Evolutionary conservation across 2,797 vertebrate genomes (phyloP), one percentile per base, ranked within the genome.

Genomic region (Erpetoichthys calabaricus): DNA sequence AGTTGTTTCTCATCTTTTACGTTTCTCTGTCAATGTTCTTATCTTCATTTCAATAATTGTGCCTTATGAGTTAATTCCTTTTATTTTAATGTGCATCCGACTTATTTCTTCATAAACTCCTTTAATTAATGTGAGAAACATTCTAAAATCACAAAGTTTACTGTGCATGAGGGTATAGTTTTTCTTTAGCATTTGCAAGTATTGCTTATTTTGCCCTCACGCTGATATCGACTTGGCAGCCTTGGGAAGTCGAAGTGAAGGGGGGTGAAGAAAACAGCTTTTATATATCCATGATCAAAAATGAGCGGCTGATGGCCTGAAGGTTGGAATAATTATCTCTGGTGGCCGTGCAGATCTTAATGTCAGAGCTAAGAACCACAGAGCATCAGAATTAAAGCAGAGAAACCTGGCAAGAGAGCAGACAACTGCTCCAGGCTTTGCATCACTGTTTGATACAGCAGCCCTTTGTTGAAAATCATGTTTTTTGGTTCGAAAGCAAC

Each of bases 251-350:
- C 25, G 45, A 25, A 25, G 25, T 58, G 6, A 60, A 10, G 10
- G 7, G 54, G 64, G 50, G 60, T 58, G 60, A 62, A 59, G 62
- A 64, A 78, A 76, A 74, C 68, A 65, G 64, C 79, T 71, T 76
- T 76, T 82, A 83, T 78, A 81, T 81, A 83, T 81, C 82, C 79
- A 77, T 87, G 86, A 89, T 87, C 81, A 88, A 84, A 86, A 84
- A 84, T 78, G 73, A 77, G 70, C 53, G 76, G 70, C 75, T 78
- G 74, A 86, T 86, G 83, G 85, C 86, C 85, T 77, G 80, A 81
- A 89, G 86, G 85, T 84, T 85, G 82, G 80, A 86, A 87, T 88
- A 87, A 87, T 88, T 88, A 87, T 86, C 84, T 86, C 79, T 83
- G 77, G 85, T 86, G 84, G 81, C 77, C 77, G 71, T 74, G 74